Conservation (phyloP, 1,140 invertebrate species). For the Linepithema humile region DNA sequence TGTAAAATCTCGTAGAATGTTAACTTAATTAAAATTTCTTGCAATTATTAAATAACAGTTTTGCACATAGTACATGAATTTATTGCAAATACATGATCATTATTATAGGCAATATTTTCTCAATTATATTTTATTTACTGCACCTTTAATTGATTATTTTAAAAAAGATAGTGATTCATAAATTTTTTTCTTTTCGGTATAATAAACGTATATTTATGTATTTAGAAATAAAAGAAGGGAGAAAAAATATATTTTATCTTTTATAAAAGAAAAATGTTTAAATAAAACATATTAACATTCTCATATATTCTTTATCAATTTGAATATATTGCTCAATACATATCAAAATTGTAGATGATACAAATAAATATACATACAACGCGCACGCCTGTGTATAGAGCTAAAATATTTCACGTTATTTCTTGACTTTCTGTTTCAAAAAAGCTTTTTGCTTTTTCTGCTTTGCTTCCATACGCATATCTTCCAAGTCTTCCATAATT, state of each 20-base stretch:
- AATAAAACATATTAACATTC: too few species aligned
- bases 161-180: not conserved
- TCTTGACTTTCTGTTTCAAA: constrained; percentile 83
- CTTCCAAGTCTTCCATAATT: constrained; percentile 93
- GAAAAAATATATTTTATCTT: too few species aligned
- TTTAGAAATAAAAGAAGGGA: too few species aligned
- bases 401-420: constrained; percentile 54
- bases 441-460: constrained; percentile 87
- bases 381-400: not conserved
- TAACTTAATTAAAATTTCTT: constrained; percentile 27
- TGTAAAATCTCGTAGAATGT: not conserved
- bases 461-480: constrained; percentile 89
- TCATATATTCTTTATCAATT: not conserved
- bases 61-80: constrained; percentile 38
- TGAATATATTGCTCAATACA: not conserved
- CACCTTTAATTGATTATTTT: not conserved
- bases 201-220: too few species aligned
- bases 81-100: constrained; percentile 16
- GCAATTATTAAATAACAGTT: constrained; percentile 18
- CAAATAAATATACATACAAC: not conserved
- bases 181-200: not conserved
- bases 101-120: not conserved
- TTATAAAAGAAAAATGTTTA: too few species aligned
- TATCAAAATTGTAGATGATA: not conserved
- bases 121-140: not conserved